phyloP scores from a whole-genome alignment of 2,797 vertebrate genomes.

The Neoniphon sammara region DNA sequence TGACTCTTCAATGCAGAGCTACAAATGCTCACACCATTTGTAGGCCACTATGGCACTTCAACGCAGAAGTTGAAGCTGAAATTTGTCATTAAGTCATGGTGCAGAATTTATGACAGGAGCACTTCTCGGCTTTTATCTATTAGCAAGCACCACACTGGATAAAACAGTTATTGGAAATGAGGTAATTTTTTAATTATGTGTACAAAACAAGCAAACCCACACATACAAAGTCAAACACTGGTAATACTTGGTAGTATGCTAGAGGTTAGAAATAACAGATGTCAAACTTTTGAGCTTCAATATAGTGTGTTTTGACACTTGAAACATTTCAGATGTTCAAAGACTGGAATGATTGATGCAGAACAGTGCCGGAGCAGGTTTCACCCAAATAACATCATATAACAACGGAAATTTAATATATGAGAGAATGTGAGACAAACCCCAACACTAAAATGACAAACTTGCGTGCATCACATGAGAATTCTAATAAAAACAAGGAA shows the following conservation, averaged over 20 bases:
- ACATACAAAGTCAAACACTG: constrained; percentile 23
- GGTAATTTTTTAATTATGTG: constrained; percentile 22
- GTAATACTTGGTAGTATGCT: not conserved
- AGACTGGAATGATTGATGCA: not conserved
- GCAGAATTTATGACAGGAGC: too few species aligned
- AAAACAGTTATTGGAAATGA: not conserved
- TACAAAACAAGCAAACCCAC: constrained; percentile 32
- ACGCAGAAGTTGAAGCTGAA: too few species aligned
- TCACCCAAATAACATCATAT: constrained; percentile 21
- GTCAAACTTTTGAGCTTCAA: not conserved
- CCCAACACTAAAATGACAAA: not conserved
- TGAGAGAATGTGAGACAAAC: not conserved
- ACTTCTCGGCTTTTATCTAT: not conserved
- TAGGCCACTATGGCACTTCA: too few species aligned
- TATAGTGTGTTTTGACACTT: not conserved
- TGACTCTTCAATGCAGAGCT: too few species aligned
- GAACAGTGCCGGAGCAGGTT: constrained; percentile 3
- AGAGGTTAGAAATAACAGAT: not conserved
- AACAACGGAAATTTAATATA: constrained; percentile 1
- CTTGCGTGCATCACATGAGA: not conserved
- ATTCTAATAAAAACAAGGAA: constrained; percentile 17
- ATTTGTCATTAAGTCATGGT: too few species aligned
- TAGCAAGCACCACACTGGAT: not conserved
- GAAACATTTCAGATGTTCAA: not conserved
- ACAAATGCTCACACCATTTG: too few species aligned